Conservation (phyloP, 53 echinoderm and acorn worm species). For the Echinarachnius parma region DNA sequence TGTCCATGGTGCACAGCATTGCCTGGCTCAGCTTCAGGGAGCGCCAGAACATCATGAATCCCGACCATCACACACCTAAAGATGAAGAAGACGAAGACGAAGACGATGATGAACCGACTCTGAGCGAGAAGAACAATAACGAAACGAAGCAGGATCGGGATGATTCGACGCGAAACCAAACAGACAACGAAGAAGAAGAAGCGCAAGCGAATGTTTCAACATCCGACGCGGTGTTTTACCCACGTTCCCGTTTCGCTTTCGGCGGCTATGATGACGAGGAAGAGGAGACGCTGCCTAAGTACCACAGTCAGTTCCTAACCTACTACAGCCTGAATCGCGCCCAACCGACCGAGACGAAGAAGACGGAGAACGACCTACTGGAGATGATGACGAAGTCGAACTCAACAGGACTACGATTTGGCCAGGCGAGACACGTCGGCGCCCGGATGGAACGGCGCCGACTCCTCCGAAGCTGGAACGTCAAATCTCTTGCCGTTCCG, state of each 20-base stretch:
- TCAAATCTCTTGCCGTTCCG: constrained; percentile 5
- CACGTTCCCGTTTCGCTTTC: not conserved
- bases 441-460: constrained; percentile 47
- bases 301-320: constrained; percentile 10
- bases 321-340: constrained; percentile 24
- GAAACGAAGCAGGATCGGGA: not conserved
- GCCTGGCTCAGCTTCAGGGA: constrained; percentile 41
- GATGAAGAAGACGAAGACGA: not conserved
- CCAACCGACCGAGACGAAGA: constrained; percentile 2
- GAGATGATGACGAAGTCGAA: constrained; percentile 1
- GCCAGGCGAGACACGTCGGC: constrained; percentile 48
- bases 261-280: not conserved
- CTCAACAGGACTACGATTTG: constrained; percentile 11
- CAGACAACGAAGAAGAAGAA: too few relatives aligned
- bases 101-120: constrained; percentile 3
- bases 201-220: too few relatives aligned
- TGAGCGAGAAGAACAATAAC: too few relatives aligned
- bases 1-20: constrained; percentile 41
- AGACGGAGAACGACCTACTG: constrained; percentile 30
- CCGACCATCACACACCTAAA: not conserved
- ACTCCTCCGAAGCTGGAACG: constrained; percentile 13
- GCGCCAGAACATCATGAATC: constrained; percentile 20
- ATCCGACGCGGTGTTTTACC: not conserved
- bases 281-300: not conserved
- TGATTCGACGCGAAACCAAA: too few relatives aligned